Conservation (phyloP, 1,140 invertebrate genomes). For the Battus philenor region DNA sequence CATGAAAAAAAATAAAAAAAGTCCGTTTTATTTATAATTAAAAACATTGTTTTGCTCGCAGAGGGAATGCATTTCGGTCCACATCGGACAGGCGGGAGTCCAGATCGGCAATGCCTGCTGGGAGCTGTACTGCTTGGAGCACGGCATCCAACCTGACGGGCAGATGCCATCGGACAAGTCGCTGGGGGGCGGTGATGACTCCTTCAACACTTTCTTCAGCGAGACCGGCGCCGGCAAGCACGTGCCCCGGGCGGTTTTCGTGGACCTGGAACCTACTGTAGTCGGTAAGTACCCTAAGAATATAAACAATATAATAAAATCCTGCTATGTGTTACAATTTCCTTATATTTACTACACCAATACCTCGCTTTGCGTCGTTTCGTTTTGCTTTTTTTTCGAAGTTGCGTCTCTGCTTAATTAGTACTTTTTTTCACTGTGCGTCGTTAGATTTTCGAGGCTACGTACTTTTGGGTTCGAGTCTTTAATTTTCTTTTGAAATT, state of each 20-base stretch:
- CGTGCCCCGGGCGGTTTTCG: constrained; percentile 82
- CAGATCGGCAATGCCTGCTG: constrained; percentile 92
- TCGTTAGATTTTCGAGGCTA: too few species aligned
- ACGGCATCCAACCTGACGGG: constrained; percentile 93
- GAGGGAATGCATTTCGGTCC: constrained; percentile 91
- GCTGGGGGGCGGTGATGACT: constrained; percentile 82
- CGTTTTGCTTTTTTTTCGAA: too few species aligned
- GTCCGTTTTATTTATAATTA: too few species aligned
- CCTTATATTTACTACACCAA: too few species aligned
- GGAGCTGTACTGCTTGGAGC: constrained; percentile 93
- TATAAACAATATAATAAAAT: too few species aligned
- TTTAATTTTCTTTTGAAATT: too few species aligned
- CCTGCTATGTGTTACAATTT: too few species aligned
- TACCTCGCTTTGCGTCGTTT: too few species aligned
- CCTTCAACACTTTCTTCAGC: constrained; percentile 90
- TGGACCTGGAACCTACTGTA: constrained; percentile 86
- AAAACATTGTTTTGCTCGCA: constrained; percentile 55
- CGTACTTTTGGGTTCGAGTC: too few species aligned
- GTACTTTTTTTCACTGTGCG: too few species aligned
- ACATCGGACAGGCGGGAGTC: constrained; percentile 92
- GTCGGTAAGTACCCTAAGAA: constrained; percentile 78
- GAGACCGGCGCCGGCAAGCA: constrained; percentile 86
- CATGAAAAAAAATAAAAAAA: too few species aligned
- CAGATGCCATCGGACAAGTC: constrained; percentile 87
- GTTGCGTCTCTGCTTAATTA: too few species aligned